Base-by-base conservation (phyloP, 2,797 vertebrate species). In the Crocidura indochinensis region DNA sequence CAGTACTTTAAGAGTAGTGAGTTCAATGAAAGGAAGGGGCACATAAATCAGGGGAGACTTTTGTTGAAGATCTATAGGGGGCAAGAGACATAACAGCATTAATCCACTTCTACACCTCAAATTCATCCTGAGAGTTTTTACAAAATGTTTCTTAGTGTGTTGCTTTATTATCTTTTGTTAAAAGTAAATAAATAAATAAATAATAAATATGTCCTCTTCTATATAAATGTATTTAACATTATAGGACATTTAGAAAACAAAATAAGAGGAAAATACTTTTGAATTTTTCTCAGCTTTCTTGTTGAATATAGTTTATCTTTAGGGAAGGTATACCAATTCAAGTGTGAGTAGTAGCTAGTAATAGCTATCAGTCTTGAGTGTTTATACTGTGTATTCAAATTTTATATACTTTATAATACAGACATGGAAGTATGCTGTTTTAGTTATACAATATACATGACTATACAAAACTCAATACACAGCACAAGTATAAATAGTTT, bases 351-450 rank as follows among this genome's bases (percentile, higher is more conserved):
- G 75, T 19, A 87, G 46, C 64, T 91, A 78, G 80, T 87, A 73
- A 60, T 19, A 60, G 47, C 38, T 74, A 10, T 69, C 90, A 81
- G 65, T 78, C 73, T 75, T 44, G 49, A 72, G 12, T 26, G 8
- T 88, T 94, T 72, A 68, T 14, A 65, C 46, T 46, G 19, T 65
- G 8, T 73, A 49, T 88, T 92, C 71, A 84, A 92, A 62, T 82
- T 71, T 67, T 8, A 75, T 56, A 31, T 7, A 27, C 27, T 84
- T 71, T 81, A 51, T 17, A 62, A 46, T 46, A 29, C 27, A 79
- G 26, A 78, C 26, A 47, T 14, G 46, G n/a, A 83, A 72, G 29
- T 10, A 69, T 49, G 44, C 62, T 84, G 19, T 60, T 44, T 69
- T 87, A 69, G 65, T 69, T 49, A 64, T 83, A 69, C 46, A 85